A percentile compares a stretch with the other conserved stretches of the same genome.
phyloP scores from a whole-genome alignment of 2,888 invertebrate genomes.

The Onchidella celtica region DNA sequence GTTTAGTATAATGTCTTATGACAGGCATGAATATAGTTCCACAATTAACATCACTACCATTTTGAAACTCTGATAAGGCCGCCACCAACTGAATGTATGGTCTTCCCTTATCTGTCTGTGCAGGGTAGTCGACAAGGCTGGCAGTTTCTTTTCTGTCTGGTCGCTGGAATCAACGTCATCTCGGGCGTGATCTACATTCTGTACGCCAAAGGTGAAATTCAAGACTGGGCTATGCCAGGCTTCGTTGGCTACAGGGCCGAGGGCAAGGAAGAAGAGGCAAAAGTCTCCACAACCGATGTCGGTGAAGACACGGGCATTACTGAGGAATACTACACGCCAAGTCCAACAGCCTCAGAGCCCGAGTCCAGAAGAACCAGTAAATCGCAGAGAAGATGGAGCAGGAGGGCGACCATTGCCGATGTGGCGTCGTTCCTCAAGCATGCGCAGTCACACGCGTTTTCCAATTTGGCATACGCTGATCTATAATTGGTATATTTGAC shows the following conservation, averaged over 20 bases:
- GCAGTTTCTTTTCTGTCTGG: slow-evolving; percentile 91
- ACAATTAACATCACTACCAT: too few relatives aligned
- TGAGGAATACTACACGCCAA: not conserved
- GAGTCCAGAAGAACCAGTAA: too few relatives aligned
- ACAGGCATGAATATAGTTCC: too few relatives aligned
- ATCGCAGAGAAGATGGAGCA: not conserved
- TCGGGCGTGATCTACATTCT: slow-evolving; percentile 77
- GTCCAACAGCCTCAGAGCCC: too few relatives aligned
- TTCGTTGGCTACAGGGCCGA: not conserved
- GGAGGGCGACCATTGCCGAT: slow-evolving; percentile 32
- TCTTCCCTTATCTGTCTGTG: too few relatives aligned
- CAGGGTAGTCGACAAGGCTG: slow-evolving; percentile 88
- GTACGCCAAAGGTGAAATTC: slow-evolving; percentile 71
- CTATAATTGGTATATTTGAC: not conserved
- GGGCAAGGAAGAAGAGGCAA: not conserved
- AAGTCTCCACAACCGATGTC: not conserved
- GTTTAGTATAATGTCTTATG: too few relatives aligned
- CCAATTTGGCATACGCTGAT: slow-evolving; percentile 29
- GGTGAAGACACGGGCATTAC: not conserved
- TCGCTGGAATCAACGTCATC: slow-evolving; percentile 83
- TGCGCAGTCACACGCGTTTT: not conserved
- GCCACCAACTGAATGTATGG: too few relatives aligned
- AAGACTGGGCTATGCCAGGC: slow-evolving; percentile 57
- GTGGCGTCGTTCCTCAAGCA: slow-evolving; percentile 12
- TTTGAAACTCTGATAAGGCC: too few relatives aligned